A percentile compares a stretch with the other conserved stretches of the same genome.
Conservation (phyloP, 2,113 vertebrate genomes). For the Craseonycteris thonglongyai region DNA sequence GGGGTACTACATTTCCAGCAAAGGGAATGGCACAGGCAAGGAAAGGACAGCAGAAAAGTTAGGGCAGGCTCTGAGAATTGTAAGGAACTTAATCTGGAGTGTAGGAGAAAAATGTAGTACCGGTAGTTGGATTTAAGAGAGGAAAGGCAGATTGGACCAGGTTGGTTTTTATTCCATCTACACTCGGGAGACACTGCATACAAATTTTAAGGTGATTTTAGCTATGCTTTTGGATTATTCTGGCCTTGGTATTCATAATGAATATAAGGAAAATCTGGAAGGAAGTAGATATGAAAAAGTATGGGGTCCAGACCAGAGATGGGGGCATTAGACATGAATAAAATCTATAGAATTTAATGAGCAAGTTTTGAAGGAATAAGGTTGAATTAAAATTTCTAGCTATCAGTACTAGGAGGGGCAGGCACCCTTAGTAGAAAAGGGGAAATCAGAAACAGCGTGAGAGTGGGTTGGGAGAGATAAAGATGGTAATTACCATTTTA, state of each 20-base stretch:
- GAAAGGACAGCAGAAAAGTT: neutral
- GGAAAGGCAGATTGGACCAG: neutral
- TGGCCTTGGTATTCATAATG: neutral
- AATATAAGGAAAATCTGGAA: constrained; percentile 3
- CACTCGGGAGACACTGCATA: neutral
- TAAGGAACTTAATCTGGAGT: neutral
- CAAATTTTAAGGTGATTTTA: neutral
- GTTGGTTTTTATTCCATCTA: constrained; percentile 29
- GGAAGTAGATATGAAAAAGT: neutral
- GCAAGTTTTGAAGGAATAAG: neutral
- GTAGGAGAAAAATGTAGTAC: neutral
- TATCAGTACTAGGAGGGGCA: neutral
- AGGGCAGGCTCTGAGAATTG: neutral
- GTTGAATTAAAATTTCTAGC: constrained; percentile 14
- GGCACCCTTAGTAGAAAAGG: neutral
- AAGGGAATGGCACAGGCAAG: neutral
- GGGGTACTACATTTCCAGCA: neutral
- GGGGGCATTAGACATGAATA: neutral
- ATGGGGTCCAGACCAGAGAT: neutral
- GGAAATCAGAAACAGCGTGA: neutral
- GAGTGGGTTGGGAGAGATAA: neutral
- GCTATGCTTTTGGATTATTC: constrained; percentile 11
- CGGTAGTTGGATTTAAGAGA: neutral
- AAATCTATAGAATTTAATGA: neutral
- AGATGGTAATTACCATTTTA: neutral